These are phyloP conservation scores for Brachypodius melanocephalos DNA, from an alignment of 2,113 vertebrate species.

Conservation along the genomic window DNA sequence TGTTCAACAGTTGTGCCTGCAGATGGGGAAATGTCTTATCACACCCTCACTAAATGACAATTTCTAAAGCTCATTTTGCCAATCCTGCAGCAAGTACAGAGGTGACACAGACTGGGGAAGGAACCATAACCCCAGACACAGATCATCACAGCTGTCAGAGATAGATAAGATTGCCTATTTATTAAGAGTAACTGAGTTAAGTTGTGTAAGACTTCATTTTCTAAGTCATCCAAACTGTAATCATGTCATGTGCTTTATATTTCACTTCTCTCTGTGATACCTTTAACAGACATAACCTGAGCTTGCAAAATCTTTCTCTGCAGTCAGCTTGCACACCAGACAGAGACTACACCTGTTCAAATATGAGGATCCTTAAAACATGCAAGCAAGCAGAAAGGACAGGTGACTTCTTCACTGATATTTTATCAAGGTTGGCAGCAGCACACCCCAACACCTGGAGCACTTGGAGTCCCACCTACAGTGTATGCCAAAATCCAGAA, in stretches of 20 bases:
- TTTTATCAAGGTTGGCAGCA: background rate
- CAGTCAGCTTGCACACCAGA: background rate
- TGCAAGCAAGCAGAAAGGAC: background rate
- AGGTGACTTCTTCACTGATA: background rate
- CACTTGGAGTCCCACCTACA: background rate
- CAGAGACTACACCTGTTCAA: background rate
- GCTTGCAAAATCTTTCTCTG: background rate
- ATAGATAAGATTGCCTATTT: background rate
- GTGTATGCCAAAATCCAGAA: background rate
- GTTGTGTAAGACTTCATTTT: background rate
- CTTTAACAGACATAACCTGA: background rate
- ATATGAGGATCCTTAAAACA: background rate
- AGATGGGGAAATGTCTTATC: background rate
- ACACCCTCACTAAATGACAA: background rate
- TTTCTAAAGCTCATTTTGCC: background rate
- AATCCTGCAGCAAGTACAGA: background rate
- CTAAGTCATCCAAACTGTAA: background rate
- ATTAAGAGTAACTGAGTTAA: background rate
- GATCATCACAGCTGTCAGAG: background rate
- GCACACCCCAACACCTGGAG: background rate
- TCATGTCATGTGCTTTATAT: background rate
- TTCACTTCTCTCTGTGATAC: background rate
- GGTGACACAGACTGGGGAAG: background rate
- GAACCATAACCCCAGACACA: background rate
- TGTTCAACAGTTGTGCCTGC: background rate